Evolutionary conservation across 2,113 vertebrate genomes (phyloP).

Genomic region (Anolis sagrei): DNA sequence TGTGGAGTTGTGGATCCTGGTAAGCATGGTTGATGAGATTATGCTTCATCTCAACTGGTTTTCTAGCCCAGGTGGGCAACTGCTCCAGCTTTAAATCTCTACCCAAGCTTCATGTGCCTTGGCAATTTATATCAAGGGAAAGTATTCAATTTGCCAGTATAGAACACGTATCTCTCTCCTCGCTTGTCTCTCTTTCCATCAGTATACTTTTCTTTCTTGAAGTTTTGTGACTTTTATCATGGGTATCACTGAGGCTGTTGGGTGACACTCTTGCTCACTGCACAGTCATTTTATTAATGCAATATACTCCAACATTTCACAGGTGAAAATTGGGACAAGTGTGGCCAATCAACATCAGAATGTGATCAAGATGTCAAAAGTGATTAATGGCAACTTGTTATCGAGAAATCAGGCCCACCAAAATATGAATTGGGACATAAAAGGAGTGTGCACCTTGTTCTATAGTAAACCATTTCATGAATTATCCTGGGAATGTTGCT

Average conservation of each 20-base stretch:
- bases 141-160: not conserved
- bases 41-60: rapidly evolving
- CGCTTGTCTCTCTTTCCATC: no score
- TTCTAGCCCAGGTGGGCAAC: not conserved
- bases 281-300: not conserved
- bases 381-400: no score
- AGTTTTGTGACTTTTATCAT: not conserved
- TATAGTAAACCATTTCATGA: no score
- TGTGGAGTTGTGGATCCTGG: slow-evolving; percentile 15
- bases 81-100: not conserved
- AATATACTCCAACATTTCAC: no score
- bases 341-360: no score
- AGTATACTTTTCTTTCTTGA: not conserved
- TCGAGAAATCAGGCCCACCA: no score
- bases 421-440: no score
- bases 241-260: not conserved
- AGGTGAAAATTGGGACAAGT: no score
- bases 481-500: no score
- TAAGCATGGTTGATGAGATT: slow-evolving; percentile 5
- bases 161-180: not conserved
- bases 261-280: not conserved
- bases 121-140: slow-evolving; percentile 21
- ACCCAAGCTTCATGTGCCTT: not conserved
- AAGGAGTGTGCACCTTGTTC: no score
- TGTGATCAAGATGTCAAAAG: no score